Percentiles rank a stretch among this genome's conserved stretches.
Evolutionary conservation across 2,797 vertebrate genomes (phyloP).

Genomic region (Champsocephalus esox): DNA sequence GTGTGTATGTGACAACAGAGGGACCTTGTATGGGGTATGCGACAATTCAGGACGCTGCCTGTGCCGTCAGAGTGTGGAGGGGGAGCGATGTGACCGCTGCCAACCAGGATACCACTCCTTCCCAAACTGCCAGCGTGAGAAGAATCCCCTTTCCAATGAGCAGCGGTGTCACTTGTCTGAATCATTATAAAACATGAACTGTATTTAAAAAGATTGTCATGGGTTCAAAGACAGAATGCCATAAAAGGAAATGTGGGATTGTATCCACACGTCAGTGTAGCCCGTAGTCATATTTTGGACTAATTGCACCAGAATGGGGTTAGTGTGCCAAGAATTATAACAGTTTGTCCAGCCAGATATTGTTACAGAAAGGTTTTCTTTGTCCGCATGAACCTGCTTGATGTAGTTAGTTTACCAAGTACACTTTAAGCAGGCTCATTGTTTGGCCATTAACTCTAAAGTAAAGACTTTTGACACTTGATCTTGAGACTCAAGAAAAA

Average conservation of each 20-base stretch:
- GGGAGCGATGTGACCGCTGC: slow-evolving; percentile 87
- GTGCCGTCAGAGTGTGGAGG: slow-evolving; percentile 84
- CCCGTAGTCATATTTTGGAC: slow-evolving; percentile 1
- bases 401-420: background rate
- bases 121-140: slow-evolving; percentile 89
- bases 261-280: slow-evolving; percentile 5
- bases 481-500: background rate
- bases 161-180: background rate
- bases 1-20: slow-evolving; percentile 86
- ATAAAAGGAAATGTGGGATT: slow-evolving; percentile 1
- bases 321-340: background rate
- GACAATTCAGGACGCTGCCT: slow-evolving; percentile 86
- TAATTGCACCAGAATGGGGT: background rate
- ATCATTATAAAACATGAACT: slow-evolving; percentile 1
- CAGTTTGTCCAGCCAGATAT: background rate
- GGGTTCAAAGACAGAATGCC: background rate
- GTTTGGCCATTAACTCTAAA: background rate
- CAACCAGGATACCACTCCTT: slow-evolving; percentile 85
- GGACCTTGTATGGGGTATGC: slow-evolving; percentile 81
- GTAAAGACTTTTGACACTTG: background rate
- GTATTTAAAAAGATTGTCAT: too few relatives aligned
- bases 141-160: background rate
- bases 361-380: background rate
- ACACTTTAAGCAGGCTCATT: background rate
- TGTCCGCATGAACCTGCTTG: background rate